Evolutionary conservation across 2,113 vertebrate genomes (phyloP).

Genomic region (Dunckerocampus dactyliophorus): DNA sequence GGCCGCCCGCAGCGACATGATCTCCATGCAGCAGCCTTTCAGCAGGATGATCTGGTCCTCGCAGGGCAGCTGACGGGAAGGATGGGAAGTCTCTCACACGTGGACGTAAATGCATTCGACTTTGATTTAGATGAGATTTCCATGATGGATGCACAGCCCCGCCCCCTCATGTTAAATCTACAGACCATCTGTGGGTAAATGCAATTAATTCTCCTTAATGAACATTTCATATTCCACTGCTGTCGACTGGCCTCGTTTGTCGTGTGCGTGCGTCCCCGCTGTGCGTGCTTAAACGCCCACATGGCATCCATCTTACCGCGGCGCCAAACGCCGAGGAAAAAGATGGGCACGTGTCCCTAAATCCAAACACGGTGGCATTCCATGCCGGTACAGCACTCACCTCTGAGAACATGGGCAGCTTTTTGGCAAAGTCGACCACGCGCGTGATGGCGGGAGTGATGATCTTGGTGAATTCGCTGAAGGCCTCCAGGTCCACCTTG

Average conservation of each 20-base stretch:
- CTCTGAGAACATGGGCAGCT: constrained; percentile 93
- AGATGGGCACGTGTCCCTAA: too few species aligned
- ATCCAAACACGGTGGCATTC: constrained; percentile 21
- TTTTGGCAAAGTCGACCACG: constrained; percentile 96
- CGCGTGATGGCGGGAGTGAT: constrained; percentile 94
- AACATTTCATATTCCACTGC: constrained; percentile 11
- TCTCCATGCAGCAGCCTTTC: constrained; percentile 96
- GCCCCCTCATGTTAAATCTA: background rate
- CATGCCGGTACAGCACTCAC: constrained; percentile 40
- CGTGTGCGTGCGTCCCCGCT: constrained; percentile 26
- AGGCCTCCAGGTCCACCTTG: constrained; percentile 91
- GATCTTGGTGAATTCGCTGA: constrained; percentile 96
- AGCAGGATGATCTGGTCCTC: constrained; percentile 96
- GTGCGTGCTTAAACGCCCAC: constrained; percentile 11
- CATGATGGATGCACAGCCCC: background rate
- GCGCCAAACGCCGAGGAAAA: too few species aligned
- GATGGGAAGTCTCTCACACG: background rate
- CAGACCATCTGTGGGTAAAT: background rate
- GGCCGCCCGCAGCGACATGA: constrained; percentile 90
- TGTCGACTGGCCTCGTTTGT: constrained; percentile 27
- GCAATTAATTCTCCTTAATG: constrained; percentile 29
- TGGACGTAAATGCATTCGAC: background rate
- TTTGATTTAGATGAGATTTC: constrained; percentile 24
- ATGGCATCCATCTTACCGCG: too few species aligned
- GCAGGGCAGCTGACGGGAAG: constrained; percentile 80